Evolutionary conservation across 92 coral and sea anemone species (phyloP).

Genomic region (Paramuricea clavata): DNA sequence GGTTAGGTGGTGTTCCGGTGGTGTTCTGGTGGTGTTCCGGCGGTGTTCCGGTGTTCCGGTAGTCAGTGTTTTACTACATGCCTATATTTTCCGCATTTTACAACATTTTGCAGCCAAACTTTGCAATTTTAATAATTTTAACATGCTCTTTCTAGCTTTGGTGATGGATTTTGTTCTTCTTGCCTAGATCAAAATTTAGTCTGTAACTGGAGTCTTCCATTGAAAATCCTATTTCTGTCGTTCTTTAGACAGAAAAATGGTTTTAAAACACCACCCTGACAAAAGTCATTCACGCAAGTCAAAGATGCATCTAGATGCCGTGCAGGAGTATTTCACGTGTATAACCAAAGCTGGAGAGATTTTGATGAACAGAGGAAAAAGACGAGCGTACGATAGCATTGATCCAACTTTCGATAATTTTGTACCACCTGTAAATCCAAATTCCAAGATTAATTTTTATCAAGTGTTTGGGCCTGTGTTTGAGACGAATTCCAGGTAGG

Average conservation of each 20-base stretch:
- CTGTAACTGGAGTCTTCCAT: too few relatives aligned
- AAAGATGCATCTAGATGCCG: constrained; percentile 26
- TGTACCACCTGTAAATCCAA: constrained; percentile 80
- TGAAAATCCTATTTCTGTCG: background rate
- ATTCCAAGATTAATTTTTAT: constrained; percentile 79
- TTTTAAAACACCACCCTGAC: constrained; percentile 93
- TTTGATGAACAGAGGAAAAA: constrained; percentile 74
- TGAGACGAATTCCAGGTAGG: constrained; percentile 86
- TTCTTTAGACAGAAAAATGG: constrained; percentile 85
- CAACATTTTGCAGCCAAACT: too few relatives aligned
- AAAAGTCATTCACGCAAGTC: constrained; percentile 72
- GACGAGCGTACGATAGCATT: constrained; percentile 94
- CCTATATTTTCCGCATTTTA: too few relatives aligned
- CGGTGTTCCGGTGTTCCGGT: too few relatives aligned
- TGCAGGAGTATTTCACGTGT: constrained; percentile 88
- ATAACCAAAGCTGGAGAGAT: constrained; percentile 94
- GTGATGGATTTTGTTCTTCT: too few relatives aligned
- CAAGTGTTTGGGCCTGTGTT: constrained; percentile 89
- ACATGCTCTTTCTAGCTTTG: too few relatives aligned
- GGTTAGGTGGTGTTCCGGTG: too few relatives aligned
- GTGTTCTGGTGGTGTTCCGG: too few relatives aligned
- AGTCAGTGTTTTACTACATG: too few relatives aligned
- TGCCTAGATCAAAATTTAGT: background rate
- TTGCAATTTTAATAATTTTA: too few relatives aligned
- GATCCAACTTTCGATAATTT: constrained; percentile 87